Evolutionary conservation across 2,888 invertebrate genomes (phyloP), one percentile per base, ranked within the genome.

Genomic region (Drosophila nigricruria): DNA sequence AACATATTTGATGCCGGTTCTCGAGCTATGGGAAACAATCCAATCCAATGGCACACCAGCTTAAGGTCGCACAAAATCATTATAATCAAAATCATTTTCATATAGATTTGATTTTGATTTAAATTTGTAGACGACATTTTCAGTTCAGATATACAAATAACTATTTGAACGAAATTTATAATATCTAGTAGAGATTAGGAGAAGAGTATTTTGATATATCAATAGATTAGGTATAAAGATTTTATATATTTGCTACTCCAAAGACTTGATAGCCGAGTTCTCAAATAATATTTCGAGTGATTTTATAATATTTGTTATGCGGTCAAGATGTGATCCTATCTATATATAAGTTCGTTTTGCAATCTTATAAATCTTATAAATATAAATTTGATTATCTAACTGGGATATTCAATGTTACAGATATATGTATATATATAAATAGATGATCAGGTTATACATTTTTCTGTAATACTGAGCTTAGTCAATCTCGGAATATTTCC

Each of bases 1-100:
- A 62, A 74, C 74, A 36, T 65, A 38, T 25, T 25, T 1, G 16
- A 9, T 8, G 23, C 2, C n/a, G 25, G n/a, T 9, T 32, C 36
- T 45, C 38, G 53, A 25, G 5, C 25, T 56, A 18, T 49, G 62
- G 20, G 61, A 50, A 56, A 32, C 12, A 16, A 50, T 40, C 38
- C 12, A 16, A 50, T 40, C 40, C 38, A 32, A 20, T 53, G 27
- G 20, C 18, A 23, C 30, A 70, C 52, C 36, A 20, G 27, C 23
- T 47, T 53, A 49, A 56, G 47, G 50, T 65, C 49, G 34, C n/a
- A 14, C 20, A 1, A n/a, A n/a, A n/a, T n/a, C n/a, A n/a, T n/a
- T 12, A n/a, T 23, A 30, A 36, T 34, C 45, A 38, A 30, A 40
- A 20, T 50, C 3, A 59, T 59, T 59, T 50, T 38, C 38, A 52